These are phyloP conservation scores for Neuroscelio doddi DNA, from an alignment of 2,888 invertebrate genomes.

Conservation along the genomic window DNA sequence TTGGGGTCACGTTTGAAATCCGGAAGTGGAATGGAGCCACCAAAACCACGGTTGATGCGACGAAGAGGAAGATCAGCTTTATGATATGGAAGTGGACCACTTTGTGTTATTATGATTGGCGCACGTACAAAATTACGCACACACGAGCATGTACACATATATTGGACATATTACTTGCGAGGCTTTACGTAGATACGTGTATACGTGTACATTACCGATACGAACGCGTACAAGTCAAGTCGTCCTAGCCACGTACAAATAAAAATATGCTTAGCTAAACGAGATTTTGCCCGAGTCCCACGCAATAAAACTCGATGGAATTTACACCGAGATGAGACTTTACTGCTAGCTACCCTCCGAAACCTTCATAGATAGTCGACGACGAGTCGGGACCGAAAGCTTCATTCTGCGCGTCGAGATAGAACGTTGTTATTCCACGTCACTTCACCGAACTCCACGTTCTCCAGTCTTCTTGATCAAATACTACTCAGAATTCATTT, in stretches of 20 bases:
- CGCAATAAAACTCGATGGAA: constrained; percentile 55
- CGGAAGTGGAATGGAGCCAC: constrained; percentile 31
- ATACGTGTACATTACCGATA: constrained; percentile 15
- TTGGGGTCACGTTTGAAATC: constrained; percentile 47
- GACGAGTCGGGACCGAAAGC: constrained; percentile 39
- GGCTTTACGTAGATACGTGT: too few species aligned
- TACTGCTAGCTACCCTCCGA: constrained; percentile 29
- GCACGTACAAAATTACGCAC: constrained; percentile 2
- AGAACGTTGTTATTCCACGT: constrained; percentile 45
- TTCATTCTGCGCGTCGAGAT: constrained; percentile 49
- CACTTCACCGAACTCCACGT: constrained; percentile 22
- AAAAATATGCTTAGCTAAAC: constrained; percentile 53
- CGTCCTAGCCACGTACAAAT: constrained; percentile 25
- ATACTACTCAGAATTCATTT: too few species aligned
- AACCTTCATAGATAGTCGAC: constrained; percentile 7
- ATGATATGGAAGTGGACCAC: constrained; percentile 49
- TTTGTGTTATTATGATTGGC: constrained; percentile 47
- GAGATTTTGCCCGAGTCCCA: constrained; percentile 37
- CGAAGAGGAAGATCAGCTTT: constrained; percentile 47
- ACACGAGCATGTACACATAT: not conserved
- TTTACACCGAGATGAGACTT: constrained; percentile 54
- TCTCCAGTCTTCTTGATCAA: constrained; percentile 11
- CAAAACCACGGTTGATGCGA: constrained; percentile 14
- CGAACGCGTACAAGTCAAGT: constrained; percentile 6
- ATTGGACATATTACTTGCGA: too few species aligned